Percentiles rank a stretch among this genome's conserved stretches.
These are phyloP conservation scores for Neocloeon triangulifer DNA, from an alignment of 1,140 invertebrate genomes.

Conservation along the genomic window DNA sequence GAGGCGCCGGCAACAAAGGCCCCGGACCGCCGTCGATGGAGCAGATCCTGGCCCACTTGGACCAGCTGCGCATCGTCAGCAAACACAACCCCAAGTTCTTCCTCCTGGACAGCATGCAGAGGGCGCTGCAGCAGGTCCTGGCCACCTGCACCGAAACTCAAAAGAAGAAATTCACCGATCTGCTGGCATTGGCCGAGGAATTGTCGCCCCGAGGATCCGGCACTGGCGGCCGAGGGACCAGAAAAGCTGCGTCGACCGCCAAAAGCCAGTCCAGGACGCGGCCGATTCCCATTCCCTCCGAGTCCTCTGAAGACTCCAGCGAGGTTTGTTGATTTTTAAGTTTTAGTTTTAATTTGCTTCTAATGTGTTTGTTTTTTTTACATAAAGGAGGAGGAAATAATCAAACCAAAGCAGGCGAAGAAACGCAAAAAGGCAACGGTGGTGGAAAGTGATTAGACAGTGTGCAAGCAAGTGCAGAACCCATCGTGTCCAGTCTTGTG, in stretches of 20 bases:
- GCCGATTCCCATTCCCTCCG: slow-evolving; percentile 26
- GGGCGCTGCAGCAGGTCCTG: slow-evolving; percentile 59
- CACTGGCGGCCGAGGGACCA: slow-evolving; percentile 15
- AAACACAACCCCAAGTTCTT: slow-evolving; percentile 36
- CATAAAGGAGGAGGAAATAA: slow-evolving; percentile 53
- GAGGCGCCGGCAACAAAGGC: slow-evolving; percentile 21
- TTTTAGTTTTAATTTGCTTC: not conserved
- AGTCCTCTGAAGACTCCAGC: slow-evolving; percentile 54
- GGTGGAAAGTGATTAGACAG: slow-evolving; percentile 58
- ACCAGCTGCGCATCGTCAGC: slow-evolving; percentile 63
- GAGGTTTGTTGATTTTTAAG: slow-evolving; percentile 30
- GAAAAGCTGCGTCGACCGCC: slow-evolving; percentile 17
- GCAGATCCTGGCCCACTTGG: slow-evolving; percentile 75
- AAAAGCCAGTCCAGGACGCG: slow-evolving; percentile 21
- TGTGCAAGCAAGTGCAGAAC: too few species aligned
- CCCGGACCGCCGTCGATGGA: slow-evolving; percentile 36
- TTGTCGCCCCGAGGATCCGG: slow-evolving; percentile 33
- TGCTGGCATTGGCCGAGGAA: slow-evolving; percentile 75
- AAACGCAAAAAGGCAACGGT: slow-evolving; percentile 55
- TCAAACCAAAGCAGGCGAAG: slow-evolving; percentile 63
- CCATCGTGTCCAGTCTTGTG: too few species aligned
- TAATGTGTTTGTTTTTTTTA: slow-evolving; percentile 12
- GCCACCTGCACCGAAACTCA: slow-evolving; percentile 56
- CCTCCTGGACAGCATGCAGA: slow-evolving; percentile 66
- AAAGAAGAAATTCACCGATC: slow-evolving; percentile 73